Conservation (phyloP, 2,797 vertebrate species). For the Decapterus maruadsi region DNA sequence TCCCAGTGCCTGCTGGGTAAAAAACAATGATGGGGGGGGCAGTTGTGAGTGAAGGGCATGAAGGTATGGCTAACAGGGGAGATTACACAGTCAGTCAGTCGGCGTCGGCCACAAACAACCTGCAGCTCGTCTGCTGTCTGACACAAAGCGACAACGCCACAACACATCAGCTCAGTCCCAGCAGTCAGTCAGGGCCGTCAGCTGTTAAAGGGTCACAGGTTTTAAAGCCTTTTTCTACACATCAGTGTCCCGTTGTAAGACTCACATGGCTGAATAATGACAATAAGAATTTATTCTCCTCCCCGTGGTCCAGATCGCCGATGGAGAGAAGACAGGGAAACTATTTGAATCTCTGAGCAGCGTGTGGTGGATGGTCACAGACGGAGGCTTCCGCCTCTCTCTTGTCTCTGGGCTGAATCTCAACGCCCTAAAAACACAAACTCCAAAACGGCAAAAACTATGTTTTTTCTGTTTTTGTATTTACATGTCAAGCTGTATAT, state of each 20-base stretch:
- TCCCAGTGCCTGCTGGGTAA: slow-evolving; percentile 75
- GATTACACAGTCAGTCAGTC: slow-evolving; percentile 20
- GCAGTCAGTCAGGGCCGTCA: slow-evolving; percentile 7
- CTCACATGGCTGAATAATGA: not conserved
- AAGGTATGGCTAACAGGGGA: slow-evolving; percentile 28
- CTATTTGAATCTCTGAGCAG: not conserved
- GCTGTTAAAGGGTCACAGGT: slow-evolving; percentile 20
- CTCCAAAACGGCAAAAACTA: not conserved
- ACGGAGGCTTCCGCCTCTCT: not conserved
- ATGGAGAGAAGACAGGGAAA: not conserved
- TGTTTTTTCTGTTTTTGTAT: slow-evolving; percentile 3
- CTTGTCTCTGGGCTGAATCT: slow-evolving; percentile 42
- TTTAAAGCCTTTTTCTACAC: not conserved
- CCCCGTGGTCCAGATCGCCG: not conserved
- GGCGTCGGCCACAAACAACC: slow-evolving; percentile 5
- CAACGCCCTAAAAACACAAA: slow-evolving; percentile 12
- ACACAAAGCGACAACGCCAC: slow-evolving; percentile 27
- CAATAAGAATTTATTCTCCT: not conserved
- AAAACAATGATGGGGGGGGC: not conserved
- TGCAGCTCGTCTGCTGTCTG: slow-evolving; percentile 16
- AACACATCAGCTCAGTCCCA: slow-evolving; percentile 3
- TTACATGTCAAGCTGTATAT: slow-evolving; percentile 7
- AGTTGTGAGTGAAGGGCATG: slow-evolving; percentile 39
- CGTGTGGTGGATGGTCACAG: not conserved
- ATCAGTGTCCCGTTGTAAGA: slow-evolving; percentile 4